Evolutionary conservation across 2,113 vertebrate species (phyloP), one percentile per base, ranked within the genome.

Genomic region (Paedocypris sp.): DNA sequence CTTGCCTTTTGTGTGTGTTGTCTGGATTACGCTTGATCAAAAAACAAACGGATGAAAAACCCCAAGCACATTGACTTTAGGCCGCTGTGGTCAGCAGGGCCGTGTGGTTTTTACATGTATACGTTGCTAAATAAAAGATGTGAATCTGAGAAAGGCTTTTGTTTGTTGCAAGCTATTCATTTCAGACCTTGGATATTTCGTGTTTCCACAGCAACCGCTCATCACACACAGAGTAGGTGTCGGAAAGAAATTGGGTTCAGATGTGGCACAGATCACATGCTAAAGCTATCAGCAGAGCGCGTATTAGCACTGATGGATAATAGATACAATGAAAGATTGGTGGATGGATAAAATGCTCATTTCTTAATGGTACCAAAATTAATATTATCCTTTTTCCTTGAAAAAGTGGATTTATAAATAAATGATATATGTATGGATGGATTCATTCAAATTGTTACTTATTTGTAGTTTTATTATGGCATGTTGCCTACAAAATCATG

Each of bases 111-210:
- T 80, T 42, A 56, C 59, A 77, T 79, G 76, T 73, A 67, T 73
- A 71, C 64, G 67, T 67, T 66, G 67, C 70, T 83, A 80, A 83
- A 84, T 82, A 82, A 73, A 78, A 64, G 6, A 23, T 47, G 68
- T 15, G 29, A 65, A 75, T 79, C 70, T 28, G 46, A 66, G 46
- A 38, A 60, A 19, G 35, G 46, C 11, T 18, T 20, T 15, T 60
- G 13, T 47, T 20, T 28, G 29, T 32, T 23, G 23, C 9, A 33
- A 29, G 16, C 18, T 57, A 33, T 51, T 58, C 20, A 62, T 62
- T 57, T 46, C 52, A n/a, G 60, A 36, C 38, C 50, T 51, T 23
- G 45, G 51, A 49, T 51, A 7, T 20, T 64, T 69, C 26, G 31
- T 54, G 67, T 61, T 65, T 69, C 67, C 59, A 69, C 60, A 28